Base-by-base conservation (phyloP, 2,797 vertebrate genomes). In the Chloroceryle inda region DNA sequence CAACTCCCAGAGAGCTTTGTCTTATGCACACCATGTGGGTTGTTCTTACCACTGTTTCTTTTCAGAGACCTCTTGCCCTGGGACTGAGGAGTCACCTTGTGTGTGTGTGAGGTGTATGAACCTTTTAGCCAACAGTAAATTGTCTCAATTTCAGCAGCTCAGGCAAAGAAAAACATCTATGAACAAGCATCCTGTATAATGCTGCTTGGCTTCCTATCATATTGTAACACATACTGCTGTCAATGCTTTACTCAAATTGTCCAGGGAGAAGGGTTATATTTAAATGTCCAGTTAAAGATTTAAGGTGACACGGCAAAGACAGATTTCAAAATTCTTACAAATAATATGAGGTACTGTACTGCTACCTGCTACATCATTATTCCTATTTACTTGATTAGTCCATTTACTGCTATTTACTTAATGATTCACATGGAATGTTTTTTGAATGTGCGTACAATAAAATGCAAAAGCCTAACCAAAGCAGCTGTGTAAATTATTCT, bases 41-140 rank as follows among this genome's bases (percentile, higher is more conserved):
- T 83, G 58, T 24, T 72, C 33, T 45, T 68, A 24, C 33, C 24
- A 29, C 2, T 33, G 49, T 13, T 35, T 68, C 31, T 67, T 81
- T 55, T 10, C 4, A 15, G 47, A 76, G 20, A 23, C 33, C 18
- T 52, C 37, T 10, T 33, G 21, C 62, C 29, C 22, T 4, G 3
- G 29, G 7, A 50, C 1, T 5, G 44, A 61, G 16, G 6, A n/a
- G 55, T 27, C 15, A 33, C 5, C 10, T 49, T 59, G 81, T 45
- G 14, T 0, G 0, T 59, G 81, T 45, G 14, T 0, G 0, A 27
- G 1, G 4, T 37, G 26, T 29, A 29, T 26, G 23, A 52, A 7
- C 14, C 49, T 77, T 79, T 59, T 44, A 68, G 31, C 15, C 20
- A 31, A 38, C 4, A 82, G 42, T 35, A 42, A 89, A 75, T 4